Conservation (phyloP, 2,797 vertebrate genomes). For the Bryconaethiops microstoma region DNA sequence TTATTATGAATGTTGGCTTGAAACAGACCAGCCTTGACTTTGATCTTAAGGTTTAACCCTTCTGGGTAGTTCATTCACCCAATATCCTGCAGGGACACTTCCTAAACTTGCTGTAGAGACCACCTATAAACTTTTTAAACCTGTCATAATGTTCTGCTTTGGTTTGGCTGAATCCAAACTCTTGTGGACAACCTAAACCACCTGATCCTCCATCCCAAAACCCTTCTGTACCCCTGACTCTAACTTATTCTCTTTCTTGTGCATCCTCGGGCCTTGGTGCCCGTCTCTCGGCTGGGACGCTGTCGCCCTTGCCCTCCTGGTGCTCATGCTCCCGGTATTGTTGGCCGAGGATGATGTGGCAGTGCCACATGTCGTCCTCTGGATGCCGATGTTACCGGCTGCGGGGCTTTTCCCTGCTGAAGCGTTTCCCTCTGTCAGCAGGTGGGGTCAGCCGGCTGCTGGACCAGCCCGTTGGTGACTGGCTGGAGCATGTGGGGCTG, state of each 20-base stretch:
- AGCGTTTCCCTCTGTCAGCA: constrained; percentile 92
- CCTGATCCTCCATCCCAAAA: background rate
- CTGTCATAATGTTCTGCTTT: background rate
- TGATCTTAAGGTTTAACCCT: too few species aligned
- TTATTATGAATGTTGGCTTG: too few species aligned
- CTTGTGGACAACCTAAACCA: background rate
- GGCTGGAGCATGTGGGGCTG: constrained; percentile 95
- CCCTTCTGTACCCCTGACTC: background rate
- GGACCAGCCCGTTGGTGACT: constrained; percentile 95
- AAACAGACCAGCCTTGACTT: too few species aligned
- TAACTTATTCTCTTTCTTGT: background rate
- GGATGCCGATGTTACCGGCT: constrained; percentile 97
- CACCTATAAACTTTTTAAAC: too few species aligned
- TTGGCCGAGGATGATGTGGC: constrained; percentile 92
- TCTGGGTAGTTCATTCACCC: too few species aligned
- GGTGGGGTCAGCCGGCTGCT: constrained; percentile 80
- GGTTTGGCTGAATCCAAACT: background rate
- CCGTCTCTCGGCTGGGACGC: constrained; percentile 66
- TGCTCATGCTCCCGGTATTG: constrained; percentile 77
- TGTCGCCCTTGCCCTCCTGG: constrained; percentile 74
- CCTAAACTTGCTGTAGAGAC: too few species aligned
- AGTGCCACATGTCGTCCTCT: constrained; percentile 92
- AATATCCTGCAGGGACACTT: too few species aligned
- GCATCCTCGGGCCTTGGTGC: constrained; percentile 54
- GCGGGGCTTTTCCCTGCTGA: constrained; percentile 90